Base-by-base conservation (phyloP, 2,888 invertebrate species). In the Amorpha juglandis region DNA sequence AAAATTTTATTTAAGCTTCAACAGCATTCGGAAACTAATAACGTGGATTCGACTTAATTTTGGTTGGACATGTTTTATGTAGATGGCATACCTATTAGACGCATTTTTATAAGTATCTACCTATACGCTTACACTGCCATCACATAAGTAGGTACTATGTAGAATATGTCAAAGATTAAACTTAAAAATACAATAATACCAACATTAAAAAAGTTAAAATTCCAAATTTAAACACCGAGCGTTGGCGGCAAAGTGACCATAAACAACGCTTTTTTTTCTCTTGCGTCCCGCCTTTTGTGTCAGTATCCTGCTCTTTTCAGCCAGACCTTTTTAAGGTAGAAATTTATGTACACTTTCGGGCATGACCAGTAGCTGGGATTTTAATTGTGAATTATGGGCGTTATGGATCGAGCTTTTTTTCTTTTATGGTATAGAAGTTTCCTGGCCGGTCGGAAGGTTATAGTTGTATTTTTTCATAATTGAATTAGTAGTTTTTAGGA, bases 341-440 rank as follows among this genome's bases (percentile, higher is more conserved):
- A 88, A 92, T 93, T 93, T 92, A 92, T 91, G 86, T 92, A 88
- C 87, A 87, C 88, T 88, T 89, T 91, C 84, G 88, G 87, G 83
- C 91, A 90, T 93, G 90, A 90, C 92, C 92, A 89, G 92, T 93
- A 93, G 92, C 93, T 79, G 88, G 52, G 64, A 76, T 86, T 91
- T 89, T 92, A 92, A 93, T 93, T 93, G 92, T 93, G 92, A 93
- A 89, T 88, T 92, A 93, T 92, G 92, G 84, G 85, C 84, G 87
- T 78, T 78, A 78, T 75, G 74, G 75, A 78, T 75, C 70, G 69
- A 67, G 63, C 82, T 77, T 77, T 77, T 70, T 72, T 75, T 77
- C 84, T 86, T 86, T 84, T 82, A 74, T 69, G 70, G 64, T 72
- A 74, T 69, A 72, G 78, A 77, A 82, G 80, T 86, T 89, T 90